Conservation (phyloP, 2,113 vertebrate species). For the Tragelaphus scriptus region DNA sequence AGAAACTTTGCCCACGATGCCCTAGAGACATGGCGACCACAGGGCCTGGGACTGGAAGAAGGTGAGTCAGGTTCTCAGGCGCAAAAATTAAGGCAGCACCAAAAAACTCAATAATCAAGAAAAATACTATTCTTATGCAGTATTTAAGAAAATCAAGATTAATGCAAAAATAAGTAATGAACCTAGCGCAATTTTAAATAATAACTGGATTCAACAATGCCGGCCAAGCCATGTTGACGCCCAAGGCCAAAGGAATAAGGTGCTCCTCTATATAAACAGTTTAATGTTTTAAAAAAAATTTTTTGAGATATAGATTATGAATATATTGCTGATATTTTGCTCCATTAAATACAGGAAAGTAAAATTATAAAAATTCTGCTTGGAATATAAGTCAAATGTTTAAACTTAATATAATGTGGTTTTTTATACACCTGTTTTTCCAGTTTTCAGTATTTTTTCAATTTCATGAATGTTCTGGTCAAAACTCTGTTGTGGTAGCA, state of each 20-base stretch:
- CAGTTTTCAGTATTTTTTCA: neutral
- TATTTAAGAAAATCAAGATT: neutral
- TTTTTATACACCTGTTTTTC: neutral
- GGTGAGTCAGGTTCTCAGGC: neutral
- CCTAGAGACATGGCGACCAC: neutral
- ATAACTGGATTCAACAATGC: neutral
- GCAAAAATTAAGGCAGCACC: neutral
- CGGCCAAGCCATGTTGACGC: neutral
- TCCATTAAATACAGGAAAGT: neutral
- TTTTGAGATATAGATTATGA: neutral
- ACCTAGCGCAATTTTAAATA: neutral
- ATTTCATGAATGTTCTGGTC: neutral
- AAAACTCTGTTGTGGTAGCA: neutral
- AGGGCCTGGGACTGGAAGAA: neutral
- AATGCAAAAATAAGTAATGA: neutral
- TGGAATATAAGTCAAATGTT: neutral
- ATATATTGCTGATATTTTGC: neutral
- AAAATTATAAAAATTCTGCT: neutral
- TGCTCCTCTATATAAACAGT: neutral
- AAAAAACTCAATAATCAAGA: neutral
- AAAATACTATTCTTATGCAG: neutral
- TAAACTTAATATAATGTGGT: constrained; percentile 3
- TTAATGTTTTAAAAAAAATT: fast-evolving
- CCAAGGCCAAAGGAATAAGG: neutral
- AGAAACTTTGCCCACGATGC: neutral